Base-by-base conservation (phyloP, 2,888 invertebrate genomes). In the Trachelus iudaicus region DNA sequence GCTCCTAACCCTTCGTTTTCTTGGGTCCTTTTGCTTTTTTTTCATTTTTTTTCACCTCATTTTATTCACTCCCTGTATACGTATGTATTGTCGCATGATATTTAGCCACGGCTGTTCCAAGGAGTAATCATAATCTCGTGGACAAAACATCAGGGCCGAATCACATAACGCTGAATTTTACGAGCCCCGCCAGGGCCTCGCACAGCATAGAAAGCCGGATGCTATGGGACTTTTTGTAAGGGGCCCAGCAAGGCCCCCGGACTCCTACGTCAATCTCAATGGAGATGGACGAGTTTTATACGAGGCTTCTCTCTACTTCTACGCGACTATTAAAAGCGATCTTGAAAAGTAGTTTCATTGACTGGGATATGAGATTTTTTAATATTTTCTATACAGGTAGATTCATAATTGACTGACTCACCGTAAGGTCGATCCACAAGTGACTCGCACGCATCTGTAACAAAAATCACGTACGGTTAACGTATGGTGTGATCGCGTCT, bases 401-500 rank as follows among this genome's bases (percentile, higher is more conserved):
- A 56, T 23, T 56, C 56, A 56, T 9, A 23, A 56, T 56, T 56
- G 23, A 56, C 0, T 68, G 80, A 89, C 91, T 91, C 87, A 91
- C 91, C 91, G 83, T 91, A 91, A 82, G 90, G 86, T 88, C 91
- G 88, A 81, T 91, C 91, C 80, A 86, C 88, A 81, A 89, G 84
- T 73, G 89, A 87, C 83, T 91, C 91, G 86, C 90, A 90, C 81
- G 89, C 85, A 83, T 91, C 91, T 91, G 89, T 35, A 91, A 91
- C 87, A 87, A 82, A 87, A 56, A 23, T 23, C 23, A 56, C 56
- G 40, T 23, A 40, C 6, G 40, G 15, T 40, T 40, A 40, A 40
- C 23, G 23, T 56, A 23, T 23, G 2, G 1, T 23, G 6, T 6
- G 6, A 23, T 1, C 40, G 40, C 2, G 15, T 15, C 15, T 40